Base-by-base conservation (phyloP, 2,797 vertebrate genomes). In the Enteromius paludinosus region DNA sequence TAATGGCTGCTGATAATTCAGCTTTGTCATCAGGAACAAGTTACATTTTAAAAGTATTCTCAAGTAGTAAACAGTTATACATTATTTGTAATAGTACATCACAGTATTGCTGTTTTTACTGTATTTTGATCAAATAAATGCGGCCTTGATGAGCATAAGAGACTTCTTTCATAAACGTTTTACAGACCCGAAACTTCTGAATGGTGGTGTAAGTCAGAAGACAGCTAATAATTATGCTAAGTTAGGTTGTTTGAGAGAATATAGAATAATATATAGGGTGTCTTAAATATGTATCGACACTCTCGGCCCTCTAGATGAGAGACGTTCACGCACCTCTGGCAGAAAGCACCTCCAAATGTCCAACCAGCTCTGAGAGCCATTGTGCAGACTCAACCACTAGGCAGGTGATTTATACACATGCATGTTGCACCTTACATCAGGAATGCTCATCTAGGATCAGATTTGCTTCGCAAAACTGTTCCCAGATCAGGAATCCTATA, bases 271-370 rank as follows among this genome's bases (percentile, higher is more conserved):
- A 43, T 43, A 54, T 5, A 76, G 78, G 11, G 61, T 84, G 81
- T 87, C 85, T 82, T 80, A 89, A 85, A 80, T 87, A 20, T 86
- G 89, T 92, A 89, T 86, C 87, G 88, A 92, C 91, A 89, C 92
- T 91, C 93, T 91, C 91, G 93, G 93, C 87, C 89, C 94, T 95
- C 91, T 93, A 95, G 95, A 95, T 95, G 47, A 93, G 90, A 94
- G 89, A 87, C 88, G 88, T 25, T 87, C 86, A 73, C 74, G 85
- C 92, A 88, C 92, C 89, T 87, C 90, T 72, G 86, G 82, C 86
- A 79, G 88, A 84, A 90, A 90, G 86, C 79, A 83, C 84, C 89
- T 68, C 52, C 92, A 93, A 87, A 90, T 93, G 84, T 92, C 93
- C 91, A 93, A 95, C 90, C 92, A 93, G 80, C 91, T 95, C 90